Base-by-base conservation (phyloP, 2,113 vertebrate species). In the Sylvilagus bachmani region DNA sequence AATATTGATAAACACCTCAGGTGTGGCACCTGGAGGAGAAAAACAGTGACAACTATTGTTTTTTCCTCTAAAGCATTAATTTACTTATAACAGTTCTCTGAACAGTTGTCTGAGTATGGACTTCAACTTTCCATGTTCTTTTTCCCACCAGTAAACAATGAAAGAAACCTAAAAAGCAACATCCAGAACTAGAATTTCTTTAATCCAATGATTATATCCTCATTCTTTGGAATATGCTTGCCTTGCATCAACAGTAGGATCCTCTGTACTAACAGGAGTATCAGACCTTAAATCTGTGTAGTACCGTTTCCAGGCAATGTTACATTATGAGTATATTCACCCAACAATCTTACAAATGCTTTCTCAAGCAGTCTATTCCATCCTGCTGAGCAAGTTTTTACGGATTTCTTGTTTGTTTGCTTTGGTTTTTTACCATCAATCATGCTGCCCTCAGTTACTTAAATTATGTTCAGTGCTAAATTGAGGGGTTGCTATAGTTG, bases 1-100 rank as follows among this genome's bases (percentile, higher is more conserved):
- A 97, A 78, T 17, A 53, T 77, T 95, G 83, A 95, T 94, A 91
- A 97, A 96, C 89, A 88, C 78, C 27, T 71, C 82, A 97, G 92
- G 31, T 78, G 83, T 96, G 87, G 33, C 66, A 96, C 80, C 73
- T 97, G 95, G 89, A 91, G 92, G 80, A 95, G 94, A 88, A 97
- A 96, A 98, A 97, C 31, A 95, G 93, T 85, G 21, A 80, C 70
- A 33, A 61, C 1, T 21, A 74, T 91, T n/a, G 51, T 92, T 31
- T 96, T 89, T 90, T 95, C 51, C 67, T 93, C 71, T 69, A 94
- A 85, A 87, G 25, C 31, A 38, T 87, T 89, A 94, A 94, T 96
- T 95, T 93, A 95, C 81, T 97, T 97, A 83, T 89, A 95, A 8
- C 44, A 0, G 78, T 93, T 94, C 95, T 97, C 89, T 49, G 51